Evolutionary conservation across 2,888 invertebrate genomes (phyloP).

Genomic region (Drosophila vallismaia): DNA sequence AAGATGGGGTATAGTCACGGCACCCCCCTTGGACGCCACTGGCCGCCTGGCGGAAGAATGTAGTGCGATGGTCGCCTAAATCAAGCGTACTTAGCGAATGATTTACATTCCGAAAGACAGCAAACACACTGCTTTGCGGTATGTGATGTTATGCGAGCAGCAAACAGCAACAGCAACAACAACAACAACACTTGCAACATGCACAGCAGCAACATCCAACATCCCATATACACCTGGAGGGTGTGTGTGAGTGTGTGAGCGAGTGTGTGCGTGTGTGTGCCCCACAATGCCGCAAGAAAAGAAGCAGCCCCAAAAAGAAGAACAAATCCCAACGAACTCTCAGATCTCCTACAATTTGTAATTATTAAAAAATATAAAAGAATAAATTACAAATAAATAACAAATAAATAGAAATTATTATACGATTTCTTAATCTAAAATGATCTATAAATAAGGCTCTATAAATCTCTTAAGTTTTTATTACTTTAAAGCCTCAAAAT

Average conservation of each 20-base stretch:
- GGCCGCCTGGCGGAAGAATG: constrained; percentile 56
- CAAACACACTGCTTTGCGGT: constrained; percentile 82
- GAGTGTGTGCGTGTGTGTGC: constrained; percentile 44
- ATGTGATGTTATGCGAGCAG: constrained; percentile 82
- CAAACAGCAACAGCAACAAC: constrained; percentile 32
- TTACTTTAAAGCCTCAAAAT: too few species aligned
- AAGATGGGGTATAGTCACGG: too few species aligned
- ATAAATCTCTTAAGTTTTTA: too few species aligned
- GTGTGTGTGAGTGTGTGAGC: constrained; percentile 45
- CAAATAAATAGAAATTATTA: too few species aligned
- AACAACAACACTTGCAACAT: constrained; percentile 41
- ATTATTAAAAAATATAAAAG: too few species aligned
- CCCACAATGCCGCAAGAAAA: constrained; percentile 57
- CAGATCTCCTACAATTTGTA: constrained; percentile 52
- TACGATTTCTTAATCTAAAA: too few species aligned
- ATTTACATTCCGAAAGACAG: constrained; percentile 83
- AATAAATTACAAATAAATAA: too few species aligned
- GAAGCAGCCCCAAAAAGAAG: constrained; percentile 27
- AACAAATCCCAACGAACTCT: constrained; percentile 28
- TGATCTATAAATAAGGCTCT: too few species aligned
- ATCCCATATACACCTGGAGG: constrained; percentile 2
- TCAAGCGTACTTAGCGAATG: constrained; percentile 83
- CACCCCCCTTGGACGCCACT: neutral
- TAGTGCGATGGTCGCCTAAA: constrained; percentile 82
- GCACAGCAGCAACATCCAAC: constrained; percentile 16